A percentile compares a stretch with the other conserved stretches of the same genome.
phyloP scores from a whole-genome alignment of 2,113 vertebrate species.

The Ailuropoda melanoleuca region DNA sequence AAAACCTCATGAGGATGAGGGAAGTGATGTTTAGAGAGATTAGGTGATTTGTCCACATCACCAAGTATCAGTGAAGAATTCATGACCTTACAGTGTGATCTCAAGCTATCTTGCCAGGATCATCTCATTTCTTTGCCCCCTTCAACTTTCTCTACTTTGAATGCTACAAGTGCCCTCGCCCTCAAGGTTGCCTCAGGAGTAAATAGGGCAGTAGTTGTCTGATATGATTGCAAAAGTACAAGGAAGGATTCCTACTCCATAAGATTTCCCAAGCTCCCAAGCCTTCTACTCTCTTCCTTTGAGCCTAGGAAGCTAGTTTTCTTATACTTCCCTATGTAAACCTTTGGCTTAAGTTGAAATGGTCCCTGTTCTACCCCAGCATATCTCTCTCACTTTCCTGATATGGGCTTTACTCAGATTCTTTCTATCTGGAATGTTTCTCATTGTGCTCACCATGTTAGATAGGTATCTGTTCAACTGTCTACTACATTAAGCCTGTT shows the following conservation, averaged over 20 bases:
- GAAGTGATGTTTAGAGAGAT: not conserved
- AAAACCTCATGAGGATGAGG: not conserved
- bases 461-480: not conserved
- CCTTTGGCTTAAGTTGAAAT: not conserved
- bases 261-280: not conserved
- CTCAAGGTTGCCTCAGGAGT: not conserved
- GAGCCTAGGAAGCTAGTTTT: not conserved
- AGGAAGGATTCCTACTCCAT: not conserved
- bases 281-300: not conserved
- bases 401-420: not conserved
- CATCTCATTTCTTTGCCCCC: not conserved
- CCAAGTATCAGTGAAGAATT: not conserved
- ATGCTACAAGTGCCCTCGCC: not conserved
- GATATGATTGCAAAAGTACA: not conserved
- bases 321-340: not conserved
- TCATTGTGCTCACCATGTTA: not conserved
- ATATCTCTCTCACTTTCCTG: not conserved
- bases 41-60: not conserved
- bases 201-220: not conserved
- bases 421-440: not conserved
- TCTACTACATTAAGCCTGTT: not conserved
- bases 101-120: not conserved
- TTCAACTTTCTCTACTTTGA: conserved; percentile 24
- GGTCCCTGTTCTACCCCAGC: not conserved
- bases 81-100: not conserved